Evolutionary conservation across 2,888 invertebrate genomes (phyloP).

Genomic region (Ctenicera cuprea): DNA sequence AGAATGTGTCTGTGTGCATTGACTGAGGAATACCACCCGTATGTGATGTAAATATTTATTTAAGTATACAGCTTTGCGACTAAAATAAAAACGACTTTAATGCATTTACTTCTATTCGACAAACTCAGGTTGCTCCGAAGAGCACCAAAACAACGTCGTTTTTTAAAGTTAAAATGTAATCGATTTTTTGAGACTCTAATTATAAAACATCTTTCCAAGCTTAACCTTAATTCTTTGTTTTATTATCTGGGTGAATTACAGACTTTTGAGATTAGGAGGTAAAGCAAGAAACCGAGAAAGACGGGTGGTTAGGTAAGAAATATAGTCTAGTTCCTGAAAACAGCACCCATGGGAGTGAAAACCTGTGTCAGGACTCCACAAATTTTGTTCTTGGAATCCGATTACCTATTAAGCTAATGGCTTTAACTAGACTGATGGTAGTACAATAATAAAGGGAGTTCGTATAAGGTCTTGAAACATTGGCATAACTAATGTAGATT

Average conservation of each 20-base stretch:
- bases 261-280: conserved; percentile 47
- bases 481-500: background rate
- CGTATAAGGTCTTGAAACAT: background rate
- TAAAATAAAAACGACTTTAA: background rate
- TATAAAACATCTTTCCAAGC: conserved; percentile 33
- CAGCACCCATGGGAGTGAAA: conserved; percentile 56
- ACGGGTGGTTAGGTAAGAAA: conserved; percentile 52
- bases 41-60: conserved; percentile 28
- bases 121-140: background rate
- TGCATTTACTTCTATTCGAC: too few species aligned
- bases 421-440: conserved; percentile 41
- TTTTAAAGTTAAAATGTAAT: background rate
- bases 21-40: conserved; percentile 25
- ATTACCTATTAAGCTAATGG: conserved; percentile 55
- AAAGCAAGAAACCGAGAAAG: conserved; percentile 46
- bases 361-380: conserved; percentile 57
- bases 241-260: conserved; percentile 44
- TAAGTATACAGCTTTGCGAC: conserved; percentile 8
- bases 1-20: conserved; percentile 31
- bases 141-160: background rate
- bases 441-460: conserved; percentile 24
- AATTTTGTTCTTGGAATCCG: conserved; percentile 54
- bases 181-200: background rate
- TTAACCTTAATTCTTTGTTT: conserved; percentile 41
- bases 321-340: conserved; percentile 53